Evolutionary conservation across 2,797 vertebrate species (phyloP), one percentile per base, ranked within the genome.

Genomic region (Aulostomus chinensis): DNA sequence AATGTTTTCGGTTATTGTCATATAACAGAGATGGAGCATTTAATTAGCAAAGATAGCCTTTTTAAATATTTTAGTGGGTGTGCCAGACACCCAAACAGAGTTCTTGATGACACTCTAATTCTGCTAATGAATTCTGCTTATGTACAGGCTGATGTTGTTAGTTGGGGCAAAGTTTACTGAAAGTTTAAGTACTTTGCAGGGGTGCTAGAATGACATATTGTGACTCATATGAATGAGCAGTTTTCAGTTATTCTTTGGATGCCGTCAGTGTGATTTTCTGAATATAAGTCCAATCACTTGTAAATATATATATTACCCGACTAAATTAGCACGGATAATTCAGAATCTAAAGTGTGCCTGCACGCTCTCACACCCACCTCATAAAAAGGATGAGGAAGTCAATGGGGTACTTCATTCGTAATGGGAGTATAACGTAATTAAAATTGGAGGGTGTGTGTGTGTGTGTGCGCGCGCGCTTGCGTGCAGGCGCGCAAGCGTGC

Each of bases 371-470:
- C 79, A 80, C 73, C 68, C 57, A 68, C 59, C 81, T 80, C 69
- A 55, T 75, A 71, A 73, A 80, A 79, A 73, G 65, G 78, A 84
- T 73, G 61, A 76, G 73, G 69, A 85, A 89, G 90, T 91, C 82
- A 83, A 87, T 86, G 78, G 81, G 89, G 64, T 86, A 87, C 83
- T 87, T 75, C 82, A 78, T 74, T 80, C 56, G 79, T 86, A 86
- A 87, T 84, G 73, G 80, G 83, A 83, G 80, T 76, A 64, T 83
- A 78, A 89, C 81, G 71, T 91, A 89, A 91, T 92, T 91, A 91
- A 87, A 91, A 89, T 78, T 72, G 68, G 65, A 83, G 78, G 63
- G 68, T 57, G 68, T 78, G 78, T 65, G 70, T 24, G 22, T 24
- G 22, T 24, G 22, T 24, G 22, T 24, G 22, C 8, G 22, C 8